These are phyloP conservation scores for Alauda arvensis DNA, from an alignment of 2,797 vertebrate genomes.

Conservation along the genomic window DNA sequence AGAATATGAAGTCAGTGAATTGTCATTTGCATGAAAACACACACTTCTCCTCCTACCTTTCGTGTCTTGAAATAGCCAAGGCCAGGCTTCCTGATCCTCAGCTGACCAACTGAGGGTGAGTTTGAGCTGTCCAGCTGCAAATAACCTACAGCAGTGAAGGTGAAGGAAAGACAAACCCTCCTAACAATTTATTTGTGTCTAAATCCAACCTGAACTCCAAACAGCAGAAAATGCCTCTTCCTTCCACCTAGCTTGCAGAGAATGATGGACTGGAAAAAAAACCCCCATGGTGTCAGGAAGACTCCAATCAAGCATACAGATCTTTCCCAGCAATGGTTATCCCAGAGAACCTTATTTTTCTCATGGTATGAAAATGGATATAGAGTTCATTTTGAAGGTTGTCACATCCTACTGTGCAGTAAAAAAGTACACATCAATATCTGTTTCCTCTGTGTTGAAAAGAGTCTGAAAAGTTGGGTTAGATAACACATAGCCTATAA, in stretches of 20 bases:
- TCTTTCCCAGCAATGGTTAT: background rate
- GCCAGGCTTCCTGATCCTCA: background rate
- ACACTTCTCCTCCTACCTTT: background rate
- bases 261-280: background rate
- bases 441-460: background rate
- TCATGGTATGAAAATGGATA: background rate
- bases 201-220: background rate
- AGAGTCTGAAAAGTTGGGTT: background rate
- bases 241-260: background rate
- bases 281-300: rapidly evolving
- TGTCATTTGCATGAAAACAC: background rate
- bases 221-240: background rate
- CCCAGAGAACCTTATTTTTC: background rate
- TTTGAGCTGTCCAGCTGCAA: background rate
- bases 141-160: background rate
- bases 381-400: background rate
- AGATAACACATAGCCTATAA: background rate
- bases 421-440: background rate
- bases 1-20: background rate
- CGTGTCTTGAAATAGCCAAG: background rate
- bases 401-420: background rate
- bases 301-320: background rate
- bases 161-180: background rate
- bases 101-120: background rate
- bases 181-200: background rate